These are phyloP conservation scores for Lepidurus arcticus DNA, from an alignment of 1,140 invertebrate genomes.

Conservation along the genomic window DNA sequence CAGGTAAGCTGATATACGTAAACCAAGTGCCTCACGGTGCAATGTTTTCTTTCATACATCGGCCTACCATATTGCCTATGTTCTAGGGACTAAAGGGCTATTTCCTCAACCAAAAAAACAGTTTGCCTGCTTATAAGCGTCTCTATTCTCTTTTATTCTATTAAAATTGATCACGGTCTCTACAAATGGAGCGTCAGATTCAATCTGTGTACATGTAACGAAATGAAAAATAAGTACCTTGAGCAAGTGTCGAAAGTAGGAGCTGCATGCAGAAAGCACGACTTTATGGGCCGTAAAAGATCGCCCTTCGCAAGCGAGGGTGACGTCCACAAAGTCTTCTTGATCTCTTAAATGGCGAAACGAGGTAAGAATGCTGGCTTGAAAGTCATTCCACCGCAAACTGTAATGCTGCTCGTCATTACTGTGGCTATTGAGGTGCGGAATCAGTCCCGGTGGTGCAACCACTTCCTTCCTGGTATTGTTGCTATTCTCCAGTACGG, in stretches of 20 bases:
- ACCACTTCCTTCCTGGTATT: not conserved
- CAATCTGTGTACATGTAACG: too few species aligned
- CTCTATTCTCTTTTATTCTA: too few species aligned
- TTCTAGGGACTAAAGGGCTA: too few species aligned
- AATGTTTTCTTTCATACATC: too few species aligned
- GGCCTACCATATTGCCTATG: too few species aligned
- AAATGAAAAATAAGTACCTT: slow-evolving; percentile 51
- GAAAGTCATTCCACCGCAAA: slow-evolving; percentile 88
- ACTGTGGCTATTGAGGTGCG: slow-evolving; percentile 26
- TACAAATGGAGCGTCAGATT: too few species aligned
- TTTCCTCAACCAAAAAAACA: too few species aligned
- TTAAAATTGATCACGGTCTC: too few species aligned
- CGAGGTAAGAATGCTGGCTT: slow-evolving; percentile 77
- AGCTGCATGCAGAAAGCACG: slow-evolving; percentile 84
- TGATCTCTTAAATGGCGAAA: slow-evolving; percentile 65
- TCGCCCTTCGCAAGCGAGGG: slow-evolving; percentile 80
- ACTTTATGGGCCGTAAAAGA: slow-evolving; percentile 85
- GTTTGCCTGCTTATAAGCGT: too few species aligned
- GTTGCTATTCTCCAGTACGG: not conserved
- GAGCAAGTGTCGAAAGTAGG: slow-evolving; percentile 79
- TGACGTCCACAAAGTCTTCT: slow-evolving; percentile 73
- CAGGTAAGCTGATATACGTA: too few species aligned
- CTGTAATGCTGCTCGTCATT: slow-evolving; percentile 75
- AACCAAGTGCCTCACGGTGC: too few species aligned
- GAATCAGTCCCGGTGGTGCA: slow-evolving; percentile 2